A percentile compares a stretch with the other conserved stretches of the same genome.
phyloP scores from a whole-genome alignment of 2,797 vertebrate species.

The Vireo griseus region DNA sequence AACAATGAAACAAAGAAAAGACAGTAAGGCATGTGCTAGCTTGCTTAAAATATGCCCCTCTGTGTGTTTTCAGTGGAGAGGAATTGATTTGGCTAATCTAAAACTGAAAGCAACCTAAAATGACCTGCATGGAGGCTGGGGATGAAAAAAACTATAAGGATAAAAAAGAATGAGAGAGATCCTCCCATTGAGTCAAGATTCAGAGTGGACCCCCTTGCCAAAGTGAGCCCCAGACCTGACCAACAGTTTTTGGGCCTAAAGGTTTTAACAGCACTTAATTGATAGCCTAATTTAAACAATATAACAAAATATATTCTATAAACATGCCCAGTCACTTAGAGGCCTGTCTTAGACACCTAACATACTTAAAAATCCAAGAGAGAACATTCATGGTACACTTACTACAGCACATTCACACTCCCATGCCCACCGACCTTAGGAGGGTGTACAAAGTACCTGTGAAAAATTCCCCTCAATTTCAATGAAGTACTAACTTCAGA shows the following conservation, averaged over 20 bases:
- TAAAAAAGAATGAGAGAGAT: background rate
- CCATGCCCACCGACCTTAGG: too few relatives aligned
- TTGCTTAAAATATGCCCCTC: background rate
- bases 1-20: background rate
- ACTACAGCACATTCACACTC: background rate
- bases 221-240: background rate
- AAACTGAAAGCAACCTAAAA: background rate
- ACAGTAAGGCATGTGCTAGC: background rate
- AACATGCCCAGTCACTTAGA: background rate
- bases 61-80: background rate
- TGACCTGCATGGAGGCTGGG: background rate
- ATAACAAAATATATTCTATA: background rate
- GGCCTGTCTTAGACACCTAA: background rate
- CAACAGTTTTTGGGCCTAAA: background rate
- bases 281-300: background rate
- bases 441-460: background rate
- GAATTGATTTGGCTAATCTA: background rate
- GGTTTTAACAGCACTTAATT: background rate
- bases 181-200: background rate
- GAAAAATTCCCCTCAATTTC: background rate
- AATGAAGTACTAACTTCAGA: accelerated
- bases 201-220: background rate
- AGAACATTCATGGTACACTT: background rate
- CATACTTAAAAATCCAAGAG: background rate
- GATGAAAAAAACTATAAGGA: background rate